A percentile compares a stretch with the other conserved stretches of the same genome.
Evolutionary conservation across 2,888 invertebrate genomes (phyloP).

Genomic region (Scrobipalpa costella): DNA sequence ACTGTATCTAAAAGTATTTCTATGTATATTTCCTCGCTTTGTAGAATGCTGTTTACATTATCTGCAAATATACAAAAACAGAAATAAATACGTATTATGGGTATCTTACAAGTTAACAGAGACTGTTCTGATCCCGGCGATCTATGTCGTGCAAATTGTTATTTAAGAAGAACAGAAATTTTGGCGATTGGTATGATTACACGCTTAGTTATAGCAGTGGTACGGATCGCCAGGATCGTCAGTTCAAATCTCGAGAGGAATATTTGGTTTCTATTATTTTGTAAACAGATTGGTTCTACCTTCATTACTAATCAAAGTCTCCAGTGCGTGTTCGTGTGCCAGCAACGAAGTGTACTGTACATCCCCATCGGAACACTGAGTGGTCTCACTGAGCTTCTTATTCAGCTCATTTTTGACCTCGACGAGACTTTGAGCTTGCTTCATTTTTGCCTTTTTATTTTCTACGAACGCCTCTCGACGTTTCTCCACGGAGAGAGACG

Average conservation of each 20-base stretch:
- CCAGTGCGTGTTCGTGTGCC: slow-evolving; percentile 64
- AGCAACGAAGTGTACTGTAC: slow-evolving; percentile 70
- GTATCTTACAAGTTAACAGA: background rate
- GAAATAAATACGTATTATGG: background rate
- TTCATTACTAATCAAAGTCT: slow-evolving; percentile 64
- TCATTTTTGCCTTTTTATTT: slow-evolving; percentile 66
- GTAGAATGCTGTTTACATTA: slow-evolving; percentile 83
- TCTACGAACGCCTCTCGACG: slow-evolving; percentile 69
- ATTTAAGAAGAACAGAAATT: background rate
- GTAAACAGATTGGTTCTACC: no score
- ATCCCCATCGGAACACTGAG: slow-evolving; percentile 71
- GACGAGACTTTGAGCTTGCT: slow-evolving; percentile 64
- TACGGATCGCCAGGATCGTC: no score
- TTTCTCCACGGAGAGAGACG: slow-evolving; percentile 56
- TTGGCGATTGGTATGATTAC: no score
- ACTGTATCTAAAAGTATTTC: slow-evolving; percentile 82
- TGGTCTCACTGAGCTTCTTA: slow-evolving; percentile 55
- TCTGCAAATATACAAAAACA: slow-evolving; percentile 52
- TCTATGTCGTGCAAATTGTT: background rate
- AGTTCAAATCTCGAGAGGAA: no score
- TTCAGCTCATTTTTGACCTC: slow-evolving; percentile 65
- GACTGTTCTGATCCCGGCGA: background rate
- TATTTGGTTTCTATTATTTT: no score
- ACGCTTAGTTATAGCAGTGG: no score
- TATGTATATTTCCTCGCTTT: slow-evolving; percentile 85